A percentile compares a stretch with the other conserved stretches of the same genome.
Evolutionary conservation across 2,797 vertebrate species (phyloP).

Genomic region (Galago senegalensis): DNA sequence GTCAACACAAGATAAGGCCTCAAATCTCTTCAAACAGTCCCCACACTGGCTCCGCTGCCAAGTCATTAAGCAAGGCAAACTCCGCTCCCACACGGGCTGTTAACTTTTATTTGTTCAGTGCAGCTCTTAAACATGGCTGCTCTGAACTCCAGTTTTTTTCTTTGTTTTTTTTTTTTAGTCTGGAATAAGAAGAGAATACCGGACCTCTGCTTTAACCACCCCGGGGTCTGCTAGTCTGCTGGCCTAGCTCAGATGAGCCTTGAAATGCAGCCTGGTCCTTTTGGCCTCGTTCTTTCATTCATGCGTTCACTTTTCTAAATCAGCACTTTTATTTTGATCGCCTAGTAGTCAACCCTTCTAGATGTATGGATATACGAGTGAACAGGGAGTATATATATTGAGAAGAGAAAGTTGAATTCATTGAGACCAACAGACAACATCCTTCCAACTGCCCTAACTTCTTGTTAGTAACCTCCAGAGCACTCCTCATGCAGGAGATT

Average conservation of each 20-base stretch:
- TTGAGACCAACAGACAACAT: not conserved
- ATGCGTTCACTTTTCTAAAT: constrained; percentile 37
- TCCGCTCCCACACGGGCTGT: constrained; percentile 67
- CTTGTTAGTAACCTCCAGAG: not conserved
- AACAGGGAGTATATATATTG: not conserved
- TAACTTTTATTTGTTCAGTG: constrained; percentile 78
- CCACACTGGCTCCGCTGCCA: constrained; percentile 63
- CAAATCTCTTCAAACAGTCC: constrained; percentile 72
- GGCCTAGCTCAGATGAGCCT: not conserved
- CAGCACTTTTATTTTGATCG: constrained; percentile 42
- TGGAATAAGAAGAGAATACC: constrained; percentile 1
- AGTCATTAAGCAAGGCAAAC: constrained; percentile 81
- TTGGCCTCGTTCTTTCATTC: not conserved
- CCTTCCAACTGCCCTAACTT: not conserved
- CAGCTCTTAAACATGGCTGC: constrained; percentile 72
- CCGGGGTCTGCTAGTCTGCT: not conserved
- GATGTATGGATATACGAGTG: not conserved
- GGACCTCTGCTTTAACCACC: constrained; percentile 14
- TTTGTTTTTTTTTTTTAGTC: not conserved
- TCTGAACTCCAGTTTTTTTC: constrained; percentile 27
- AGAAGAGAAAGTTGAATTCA: not conserved
- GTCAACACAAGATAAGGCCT: constrained; percentile 70
- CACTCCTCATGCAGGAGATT: not conserved
- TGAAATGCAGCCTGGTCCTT: not conserved
- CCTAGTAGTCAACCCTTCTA: not conserved